Evolutionary conservation across 2,797 vertebrate genomes (phyloP), one percentile per base, ranked within the genome.

Genomic region (Neosalanx taihuensis): DNA sequence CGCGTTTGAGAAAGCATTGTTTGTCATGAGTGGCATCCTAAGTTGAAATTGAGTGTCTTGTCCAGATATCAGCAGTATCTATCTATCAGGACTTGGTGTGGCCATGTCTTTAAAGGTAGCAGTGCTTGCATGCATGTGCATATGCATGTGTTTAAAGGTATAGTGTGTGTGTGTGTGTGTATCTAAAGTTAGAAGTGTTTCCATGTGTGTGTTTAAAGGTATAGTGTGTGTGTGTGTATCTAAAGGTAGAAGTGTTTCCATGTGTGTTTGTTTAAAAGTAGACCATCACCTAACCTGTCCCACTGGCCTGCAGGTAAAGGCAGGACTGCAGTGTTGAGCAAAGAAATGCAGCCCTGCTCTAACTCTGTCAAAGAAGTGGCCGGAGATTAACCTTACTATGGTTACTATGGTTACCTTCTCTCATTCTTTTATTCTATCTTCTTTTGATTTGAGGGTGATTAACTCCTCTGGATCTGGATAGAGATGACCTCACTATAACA

Each of bases 31-130:
- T 88, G 88, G 84, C 86, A 76, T 83, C 79, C 79, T 84, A 86
- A 89, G 87, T 90, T 89, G 82, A 91, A 89, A 91, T 87, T 85
- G 86, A 91, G 84, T 80, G 76, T 67, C 79, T 80, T 88, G 88
- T 86, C 88, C 82, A 80, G 76, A 86, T 84, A 76, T 82, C 87
- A 91, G 87, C 87, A 84, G 84, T 82, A 86, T 89, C 88, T 87
- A 91, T 90, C 89, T 90, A 91, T 90, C 89, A 89, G 49, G 69
- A 77, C 75, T 81, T 35, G 65, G 73, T 9, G 41, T 46, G 84
- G 82, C 83, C 78, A 81, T 84, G 79, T 79, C 83, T 87, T 72
- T 75, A 69, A 83, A 80, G 51, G 51, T 56, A 17, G 51, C 74
- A 76, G 70, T 75, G 78, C 69, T n/a, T 0, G 37, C 49, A 66